These are phyloP conservation scores for Piscicola geometra DNA, from an alignment of 2,888 invertebrate species.

Conservation along the genomic window DNA sequence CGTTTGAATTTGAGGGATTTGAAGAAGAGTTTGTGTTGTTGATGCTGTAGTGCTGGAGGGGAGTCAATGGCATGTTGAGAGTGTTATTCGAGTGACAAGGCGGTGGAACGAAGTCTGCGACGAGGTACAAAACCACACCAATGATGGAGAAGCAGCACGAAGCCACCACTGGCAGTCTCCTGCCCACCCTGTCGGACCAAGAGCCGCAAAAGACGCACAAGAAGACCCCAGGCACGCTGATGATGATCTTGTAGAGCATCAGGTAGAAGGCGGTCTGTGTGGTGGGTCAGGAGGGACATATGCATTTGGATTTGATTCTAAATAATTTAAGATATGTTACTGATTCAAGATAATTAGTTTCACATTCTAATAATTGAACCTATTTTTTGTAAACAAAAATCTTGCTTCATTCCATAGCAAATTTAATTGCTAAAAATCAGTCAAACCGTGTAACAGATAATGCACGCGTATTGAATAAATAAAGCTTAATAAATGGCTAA, in stretches of 20 bases:
- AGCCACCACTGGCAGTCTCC: slow-evolving; percentile 52
- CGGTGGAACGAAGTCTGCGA: slow-evolving; percentile 27
- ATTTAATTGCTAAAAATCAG: too few species aligned
- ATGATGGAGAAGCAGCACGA: slow-evolving; percentile 52
- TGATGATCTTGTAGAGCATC: slow-evolving; percentile 51
- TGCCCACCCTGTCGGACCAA: slow-evolving; percentile 53
- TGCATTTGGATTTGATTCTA: too few species aligned
- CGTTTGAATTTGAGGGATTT: background rate
- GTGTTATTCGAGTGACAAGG: background rate
- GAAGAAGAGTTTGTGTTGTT: background rate
- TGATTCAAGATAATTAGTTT: too few species aligned
- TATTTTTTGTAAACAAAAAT: too few species aligned
- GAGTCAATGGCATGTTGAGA: background rate
- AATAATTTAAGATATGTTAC: too few species aligned
- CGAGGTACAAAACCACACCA: slow-evolving; percentile 50
- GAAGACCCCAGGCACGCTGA: slow-evolving; percentile 54
- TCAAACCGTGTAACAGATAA: too few species aligned
- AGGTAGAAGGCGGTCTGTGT: slow-evolving; percentile 48
- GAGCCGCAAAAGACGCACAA: slow-evolving; percentile 55
- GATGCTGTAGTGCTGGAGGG: background rate
- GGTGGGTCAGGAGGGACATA: too few species aligned
- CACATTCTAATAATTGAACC: too few species aligned
- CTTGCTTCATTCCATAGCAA: too few species aligned
- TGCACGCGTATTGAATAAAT: too few species aligned
- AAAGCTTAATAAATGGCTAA: too few species aligned